Percentiles rank a stretch among this genome's conserved stretches.
These are phyloP conservation scores for Ichneumon xanthorius DNA, from an alignment of 2,888 invertebrate species.

Conservation along the genomic window DNA sequence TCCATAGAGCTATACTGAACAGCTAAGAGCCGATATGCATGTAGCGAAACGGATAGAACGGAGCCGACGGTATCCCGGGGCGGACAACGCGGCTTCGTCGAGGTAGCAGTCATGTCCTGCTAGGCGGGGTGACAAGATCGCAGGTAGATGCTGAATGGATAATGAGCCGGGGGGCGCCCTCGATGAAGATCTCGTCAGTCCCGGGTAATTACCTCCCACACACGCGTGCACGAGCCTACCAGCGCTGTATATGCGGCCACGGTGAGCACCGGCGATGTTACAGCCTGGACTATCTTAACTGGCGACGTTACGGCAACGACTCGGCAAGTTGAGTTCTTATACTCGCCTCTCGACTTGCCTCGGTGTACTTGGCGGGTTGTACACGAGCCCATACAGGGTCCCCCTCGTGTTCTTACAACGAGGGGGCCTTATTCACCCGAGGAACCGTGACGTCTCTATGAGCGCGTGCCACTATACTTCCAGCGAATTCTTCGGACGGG, in stretches of 20 bases:
- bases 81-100: slow-evolving; percentile 54
- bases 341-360: slow-evolving; percentile 21
- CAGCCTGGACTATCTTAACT: slow-evolving; percentile 49
- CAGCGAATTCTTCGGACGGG: slow-evolving; percentile 34
- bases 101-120: slow-evolving; percentile 66
- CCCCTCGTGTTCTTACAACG: slow-evolving; percentile 64
- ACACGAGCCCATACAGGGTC: slow-evolving; percentile 58
- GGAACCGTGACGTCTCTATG: slow-evolving; percentile 67
- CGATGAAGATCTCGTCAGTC: slow-evolving; percentile 81
- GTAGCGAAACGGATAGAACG: slow-evolving; percentile 45
- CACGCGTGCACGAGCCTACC: slow-evolving; percentile 58
- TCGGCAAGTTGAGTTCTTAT: slow-evolving; percentile 56
- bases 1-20: slow-evolving; percentile 12
- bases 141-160: slow-evolving; percentile 78
- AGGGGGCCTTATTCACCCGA: slow-evolving; percentile 60
- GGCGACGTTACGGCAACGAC: slow-evolving; percentile 55
- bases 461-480: slow-evolving; percentile 58
- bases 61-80: slow-evolving; percentile 60
- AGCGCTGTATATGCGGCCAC: slow-evolving; percentile 34
- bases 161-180: slow-evolving; percentile 71
- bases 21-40: slow-evolving; percentile 45
- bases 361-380: slow-evolving; percentile 56
- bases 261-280: slow-evolving; percentile 49
- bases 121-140: slow-evolving; percentile 76
- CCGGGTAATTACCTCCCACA: slow-evolving; percentile 80